phyloP scores from a whole-genome alignment of 2,797 vertebrate genomes.

The Typhlichthys eigenmanni region DNA sequence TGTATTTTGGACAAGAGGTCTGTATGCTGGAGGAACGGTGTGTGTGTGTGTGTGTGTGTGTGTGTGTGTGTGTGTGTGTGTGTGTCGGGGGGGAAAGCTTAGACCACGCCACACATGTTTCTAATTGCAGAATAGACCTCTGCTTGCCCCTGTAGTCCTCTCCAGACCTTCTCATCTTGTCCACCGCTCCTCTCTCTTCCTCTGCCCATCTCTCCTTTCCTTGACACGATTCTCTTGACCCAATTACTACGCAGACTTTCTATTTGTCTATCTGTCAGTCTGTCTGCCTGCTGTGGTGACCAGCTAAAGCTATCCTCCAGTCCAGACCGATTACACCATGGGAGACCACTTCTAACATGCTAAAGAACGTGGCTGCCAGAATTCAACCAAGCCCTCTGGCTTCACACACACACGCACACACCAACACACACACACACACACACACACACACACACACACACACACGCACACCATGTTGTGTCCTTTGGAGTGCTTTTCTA shows the following conservation, averaged over 20 bases:
- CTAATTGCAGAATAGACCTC: slow-evolving; percentile 59
- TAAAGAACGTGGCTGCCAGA: slow-evolving; percentile 29
- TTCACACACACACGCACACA: neutral
- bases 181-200: slow-evolving; percentile 5
- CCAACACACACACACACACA: neutral
- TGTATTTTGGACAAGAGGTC: no score
- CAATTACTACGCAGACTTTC: slow-evolving; percentile 59
- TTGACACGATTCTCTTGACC: slow-evolving; percentile 46
- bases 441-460: neutral
- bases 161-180: slow-evolving; percentile 3
- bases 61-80: no score
- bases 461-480: neutral
- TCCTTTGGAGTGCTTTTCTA: neutral
- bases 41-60: no score
- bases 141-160: slow-evolving; percentile 14
- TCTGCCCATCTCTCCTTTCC: slow-evolving; percentile 8
- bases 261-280: slow-evolving; percentile 57
- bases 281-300: slow-evolving; percentile 53
- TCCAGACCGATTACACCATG: slow-evolving; percentile 44
- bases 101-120: slow-evolving; percentile 73
- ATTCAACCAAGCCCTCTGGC: slow-evolving; percentile 13
- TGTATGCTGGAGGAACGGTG: no score
- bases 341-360: slow-evolving; percentile 58
- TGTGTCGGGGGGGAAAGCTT: neutral
- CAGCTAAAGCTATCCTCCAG: slow-evolving; percentile 47